Evolutionary conservation across 1,140 invertebrate genomes (phyloP), one percentile per base, ranked within the genome.

Genomic region (Scylla paramamosain): DNA sequence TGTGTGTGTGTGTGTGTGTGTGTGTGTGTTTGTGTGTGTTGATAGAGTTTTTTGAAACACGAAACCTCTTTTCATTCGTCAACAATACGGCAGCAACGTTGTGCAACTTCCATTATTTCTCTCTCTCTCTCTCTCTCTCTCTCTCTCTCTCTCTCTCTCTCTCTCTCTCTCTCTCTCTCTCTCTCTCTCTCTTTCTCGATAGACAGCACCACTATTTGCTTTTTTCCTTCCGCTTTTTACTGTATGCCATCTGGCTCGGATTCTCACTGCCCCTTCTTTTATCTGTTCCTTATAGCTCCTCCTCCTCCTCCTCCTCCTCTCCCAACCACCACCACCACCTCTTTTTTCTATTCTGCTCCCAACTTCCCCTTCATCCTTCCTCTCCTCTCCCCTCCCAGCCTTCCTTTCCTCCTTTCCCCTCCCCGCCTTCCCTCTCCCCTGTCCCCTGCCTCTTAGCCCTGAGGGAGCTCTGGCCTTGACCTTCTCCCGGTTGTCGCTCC

Each of bases 1-100:
- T 77, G 67, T 77, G 67, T 77, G 67, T 77, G 67, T n/a, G 67
- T n/a, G 20, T 77, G 67, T 77, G 67, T 77, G 67, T 77, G 67
- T 77, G 67, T 77, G 67, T 77, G 67, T n/a, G 20, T 77, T 6
- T 77, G 67, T 77, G 67, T 77, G 67, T 77, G 67, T 77, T 77
- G 67, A 20, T 25, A 7, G 67, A 20, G 0, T 77, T n/a, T n/a
- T n/a, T 20, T 77, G 8, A 3, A 77, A n/a, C 8, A 25, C 67
- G 16, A 25, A 25, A 20, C 67, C 25, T 25, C 67, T 77, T n/a
- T 77, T 59, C 52, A 77, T 77, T 77, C 20, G 67, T 77, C 67
- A 77, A 77, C 67, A 77, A 77, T 77, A 77, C 20, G 67, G 20
- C 0, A 77, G 4, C 25, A 25, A n/a, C 67, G 67, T n/a, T n/a